Evolutionary conservation across 1,140 invertebrate genomes (phyloP), one percentile per base, ranked within the genome.

Genomic region (Diachasma alloeum): DNA sequence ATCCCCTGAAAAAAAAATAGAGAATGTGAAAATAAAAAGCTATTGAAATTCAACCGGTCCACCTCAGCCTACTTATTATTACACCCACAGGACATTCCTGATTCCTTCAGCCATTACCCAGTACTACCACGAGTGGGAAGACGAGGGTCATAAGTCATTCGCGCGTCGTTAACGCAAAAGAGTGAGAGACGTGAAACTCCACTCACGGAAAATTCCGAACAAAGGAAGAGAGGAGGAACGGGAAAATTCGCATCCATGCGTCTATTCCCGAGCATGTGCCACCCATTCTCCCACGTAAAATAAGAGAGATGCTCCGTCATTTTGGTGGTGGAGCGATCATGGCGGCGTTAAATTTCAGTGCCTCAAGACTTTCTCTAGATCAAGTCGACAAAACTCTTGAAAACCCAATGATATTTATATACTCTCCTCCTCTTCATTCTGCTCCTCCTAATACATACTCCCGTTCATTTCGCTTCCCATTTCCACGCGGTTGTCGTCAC

Each of bases 101-200:
- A 63, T 19, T 26, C 24, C 59, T 63, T 19, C 24, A 63, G 15
- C 8, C 59, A 63, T 63, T 63, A 63, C 24, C 5, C 10, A 53
- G 59, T 63, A 63, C 11, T 22, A 24, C 24, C 24, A 4, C 24
- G 59, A 63, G 59, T 63, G 24, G 59, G 59, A 63, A 63, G 59
- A 63, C 10, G 9, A 53, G 24, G 19, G 70, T 80, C 79, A 70
- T 80, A 80, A 68, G 79, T 80, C 79, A 80, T 80, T 80, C 72
- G 76, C 76, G 79, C 79, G 76, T 80, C 79, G 79, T 80, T 80
- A 78, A 77, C 79, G 79, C 56, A 73, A 76, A 78, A 77, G 59
- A 78, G 72, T 66, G 74, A 46, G 76, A 72, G 71, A 39, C 72
- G 15, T 37, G 66, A 71, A 59, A 24, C 68, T 56, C 31, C 17